A percentile compares a stretch with the other conserved stretches of the same genome.
These are phyloP conservation scores for Meandrina meandrites DNA, from an alignment of 92 coral and sea anemone species.

Conservation along the genomic window DNA sequence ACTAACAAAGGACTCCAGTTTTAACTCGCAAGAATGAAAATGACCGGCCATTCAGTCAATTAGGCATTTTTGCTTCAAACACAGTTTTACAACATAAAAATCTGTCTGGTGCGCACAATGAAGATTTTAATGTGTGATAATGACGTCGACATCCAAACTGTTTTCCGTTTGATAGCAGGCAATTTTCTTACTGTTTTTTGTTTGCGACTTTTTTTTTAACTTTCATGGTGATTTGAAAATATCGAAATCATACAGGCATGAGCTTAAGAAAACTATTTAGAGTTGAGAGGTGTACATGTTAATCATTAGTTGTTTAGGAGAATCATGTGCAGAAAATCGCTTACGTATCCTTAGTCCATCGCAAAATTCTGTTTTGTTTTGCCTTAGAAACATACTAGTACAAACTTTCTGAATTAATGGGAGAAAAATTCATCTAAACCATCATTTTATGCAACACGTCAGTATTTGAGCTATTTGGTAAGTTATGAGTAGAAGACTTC, in stretches of 20 bases:
- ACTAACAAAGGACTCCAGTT: background rate
- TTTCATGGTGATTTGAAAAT: background rate
- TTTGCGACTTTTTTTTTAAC: too few relatives aligned
- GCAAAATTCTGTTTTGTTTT: background rate
- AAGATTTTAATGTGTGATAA: background rate
- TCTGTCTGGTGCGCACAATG: background rate
- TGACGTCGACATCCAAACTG: background rate
- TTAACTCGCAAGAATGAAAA: too few relatives aligned
- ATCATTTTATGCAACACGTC: background rate
- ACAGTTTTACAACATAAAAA: too few relatives aligned
- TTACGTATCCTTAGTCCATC: background rate
- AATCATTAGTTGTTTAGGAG: too few relatives aligned
- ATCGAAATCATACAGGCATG: background rate
- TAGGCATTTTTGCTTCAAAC: background rate
- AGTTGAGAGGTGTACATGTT: background rate
- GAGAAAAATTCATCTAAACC: background rate
- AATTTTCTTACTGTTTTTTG: background rate
- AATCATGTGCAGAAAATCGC: background rate
- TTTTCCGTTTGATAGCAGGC: too few relatives aligned
- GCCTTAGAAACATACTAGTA: too few relatives aligned
- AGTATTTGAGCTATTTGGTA: background rate
- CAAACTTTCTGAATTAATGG: background rate
- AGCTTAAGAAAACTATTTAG: background rate
- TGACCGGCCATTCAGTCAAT: too few relatives aligned
- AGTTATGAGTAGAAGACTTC: background rate